Base-by-base conservation (phyloP, 2,797 vertebrate species). In the Erethizon dorsatum region DNA sequence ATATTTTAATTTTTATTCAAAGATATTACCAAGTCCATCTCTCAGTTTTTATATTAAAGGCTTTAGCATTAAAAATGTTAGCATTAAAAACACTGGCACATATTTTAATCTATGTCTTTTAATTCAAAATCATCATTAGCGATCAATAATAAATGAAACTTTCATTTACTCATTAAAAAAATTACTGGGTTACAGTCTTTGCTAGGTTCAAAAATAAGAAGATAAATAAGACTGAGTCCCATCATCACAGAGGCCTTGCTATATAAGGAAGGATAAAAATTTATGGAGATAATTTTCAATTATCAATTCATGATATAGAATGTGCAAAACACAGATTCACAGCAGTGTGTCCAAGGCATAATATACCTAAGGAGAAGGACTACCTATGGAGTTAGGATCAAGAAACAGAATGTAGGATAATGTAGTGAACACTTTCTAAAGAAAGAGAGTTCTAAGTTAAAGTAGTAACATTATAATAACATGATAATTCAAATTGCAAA, bases 11-110 rank as follows among this genome's bases (percentile, higher is more conserved):
- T 94, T 80, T 82, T 22, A 63, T 65, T 52, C 14, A 83, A 82
- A 63, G 3, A 83, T 45, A 86, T 18, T 28, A 47, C 24, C n/a
- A 41, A 52, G 33, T 45, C 69, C 47, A 63, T 45, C 31, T 71
- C 82, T 83, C 80, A 90, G 24, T 85, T 79, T 67, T 86, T 2
- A 78, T 12, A 96, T 33, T 83, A 65, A 91, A 73, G 26, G 82
- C 20, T 83, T 31, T 52, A 83, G 6, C 26, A 82, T 11, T 75
- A 41, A 91, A 80, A 94, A 33, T 82, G 24, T 83, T 85, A 88
- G n/a, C 71, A 75, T 54, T 67, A 67, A 77, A 69, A 56, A 54
- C 31, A 31, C 10, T 59, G 15, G 26, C 33, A 75, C 3, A 63
- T 59, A 33, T 79, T 87, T 92, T 54, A 88, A 10, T 26, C 41